Percentiles rank a stretch among this genome's conserved stretches.
These are phyloP conservation scores for Neoaliturus tenellus DNA, from an alignment of 2,888 invertebrate genomes.

Conservation along the genomic window DNA sequence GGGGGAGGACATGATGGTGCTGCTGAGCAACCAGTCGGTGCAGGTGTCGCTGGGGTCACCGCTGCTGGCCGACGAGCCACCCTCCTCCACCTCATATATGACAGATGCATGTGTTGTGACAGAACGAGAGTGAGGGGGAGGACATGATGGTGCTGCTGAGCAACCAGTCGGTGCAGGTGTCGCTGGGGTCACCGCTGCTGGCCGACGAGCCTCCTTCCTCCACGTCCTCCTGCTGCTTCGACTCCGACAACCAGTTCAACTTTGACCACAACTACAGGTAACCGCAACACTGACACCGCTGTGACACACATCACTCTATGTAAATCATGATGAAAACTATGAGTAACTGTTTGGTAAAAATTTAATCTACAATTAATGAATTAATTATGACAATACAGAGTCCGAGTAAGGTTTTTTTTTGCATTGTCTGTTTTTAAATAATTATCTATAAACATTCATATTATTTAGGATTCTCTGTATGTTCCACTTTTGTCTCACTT, in stretches of 20 bases:
- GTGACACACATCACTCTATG: too few relatives aligned
- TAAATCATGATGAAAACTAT: too few relatives aligned
- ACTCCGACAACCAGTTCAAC: conserved; percentile 64
- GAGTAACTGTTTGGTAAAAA: too few relatives aligned
- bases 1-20: conserved; percentile 75
- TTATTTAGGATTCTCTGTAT: too few relatives aligned
- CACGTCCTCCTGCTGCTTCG: conserved; percentile 72
- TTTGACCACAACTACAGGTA: conserved; percentile 89
- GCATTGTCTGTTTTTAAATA: too few relatives aligned
- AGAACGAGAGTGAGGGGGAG: conserved; percentile 87
- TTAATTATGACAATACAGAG: too few relatives aligned
- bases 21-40: conserved; percentile 75
- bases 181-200: conserved; percentile 81
- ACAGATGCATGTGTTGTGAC: conserved; percentile 60
- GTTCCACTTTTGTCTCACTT: too few relatives aligned
- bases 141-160: conserved; percentile 73
- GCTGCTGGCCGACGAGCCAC: conserved; percentile 80
- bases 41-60: conserved; percentile 79
- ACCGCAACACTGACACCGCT: too few relatives aligned
- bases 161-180: conserved; percentile 76
- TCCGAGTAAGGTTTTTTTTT: too few relatives aligned
- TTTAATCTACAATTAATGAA: too few relatives aligned
- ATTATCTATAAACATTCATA: too few relatives aligned
- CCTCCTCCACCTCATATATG: too few relatives aligned
- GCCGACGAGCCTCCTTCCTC: conserved; percentile 80